Base-by-base conservation (phyloP, 53 echinoderm and acorn worm genomes). In the Holothuria scabra region DNA sequence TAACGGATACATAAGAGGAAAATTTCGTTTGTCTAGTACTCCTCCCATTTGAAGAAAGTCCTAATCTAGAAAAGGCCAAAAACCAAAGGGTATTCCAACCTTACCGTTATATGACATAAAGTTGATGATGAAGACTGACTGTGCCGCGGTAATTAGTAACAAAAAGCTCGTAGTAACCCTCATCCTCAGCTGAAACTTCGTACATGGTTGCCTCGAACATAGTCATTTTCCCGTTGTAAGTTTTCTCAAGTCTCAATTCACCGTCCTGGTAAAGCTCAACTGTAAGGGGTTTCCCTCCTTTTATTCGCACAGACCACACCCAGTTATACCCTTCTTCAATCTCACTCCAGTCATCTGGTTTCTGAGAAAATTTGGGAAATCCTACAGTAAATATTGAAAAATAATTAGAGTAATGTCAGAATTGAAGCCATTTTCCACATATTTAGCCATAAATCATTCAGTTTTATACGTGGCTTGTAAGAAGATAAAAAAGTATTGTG, bases 271-370 rank as follows among this genome's bases (percentile, higher is more conserved):
- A 78, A 20, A 78, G 56, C 34, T 20, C 5, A 13, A 78, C 52
- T 29, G 59, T 78, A 20, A 78, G 58, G 52, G 78, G 78, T 78
- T 56, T 55, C 14, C 9, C 13, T 1, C 78, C 78, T 29, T 58
- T 56, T 26, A 78, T 78, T 31, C 31, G 48, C 1, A 78, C 18
- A 20, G 32, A 4, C 78, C 78, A 78, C 52, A 58, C 59, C 78
- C 78, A 78, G 32, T 78, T 59, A 18, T 56, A 58, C 24, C 58
- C 78, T 1, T 30, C 26, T 13, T 78, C 16, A 23, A 78, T 52
- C 28, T 78, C 56, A 30, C 56, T 56, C 52, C 0, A 2, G n/a
- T 59, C 59, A 19, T 29, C 59, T 13, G 56, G 58, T 56, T 5
- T 52, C 21, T 78, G 78, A 8, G 59, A 19, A 19, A 78, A 58